A percentile compares a stretch with the other conserved stretches of the same genome.
phyloP scores from a whole-genome alignment of 1,140 invertebrate species.

The Plectrocnemia conspersa region DNA sequence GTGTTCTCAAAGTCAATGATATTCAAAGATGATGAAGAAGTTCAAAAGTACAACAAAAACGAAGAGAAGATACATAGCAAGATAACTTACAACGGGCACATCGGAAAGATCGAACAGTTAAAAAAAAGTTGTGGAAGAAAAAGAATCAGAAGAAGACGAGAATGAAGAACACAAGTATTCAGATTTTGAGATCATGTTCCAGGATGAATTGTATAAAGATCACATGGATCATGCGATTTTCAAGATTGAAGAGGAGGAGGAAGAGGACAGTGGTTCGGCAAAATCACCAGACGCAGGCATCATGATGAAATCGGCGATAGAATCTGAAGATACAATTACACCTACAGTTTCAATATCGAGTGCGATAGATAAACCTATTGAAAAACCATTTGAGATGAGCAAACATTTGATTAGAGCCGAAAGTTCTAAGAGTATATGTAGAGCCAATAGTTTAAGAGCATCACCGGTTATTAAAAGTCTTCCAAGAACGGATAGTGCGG shows the following conservation, averaged over 20 bases:
- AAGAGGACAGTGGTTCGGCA: slow-evolving; percentile 32
- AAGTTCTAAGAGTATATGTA: slow-evolving; percentile 45
- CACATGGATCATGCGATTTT: slow-evolving; percentile 46
- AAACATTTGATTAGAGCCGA: slow-evolving; percentile 39
- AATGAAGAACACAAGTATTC: slow-evolving; percentile 41
- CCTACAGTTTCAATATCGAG: slow-evolving; percentile 2
- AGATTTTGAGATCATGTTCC: slow-evolving; percentile 54
- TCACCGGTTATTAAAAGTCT: slow-evolving; percentile 3
- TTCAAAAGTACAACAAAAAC: slow-evolving; percentile 36
- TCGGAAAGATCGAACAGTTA: slow-evolving; percentile 30
- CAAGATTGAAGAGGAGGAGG: slow-evolving; percentile 51
- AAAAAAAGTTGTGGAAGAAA: slow-evolving; percentile 40
- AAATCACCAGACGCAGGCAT: slow-evolving; percentile 20
- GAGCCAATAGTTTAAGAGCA: slow-evolving; percentile 28
- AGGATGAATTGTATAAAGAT: slow-evolving; percentile 45
- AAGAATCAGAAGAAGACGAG: slow-evolving; percentile 46
- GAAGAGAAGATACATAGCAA: slow-evolving; percentile 11
- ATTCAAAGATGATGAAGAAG: slow-evolving; percentile 48
- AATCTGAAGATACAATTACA: not conserved
- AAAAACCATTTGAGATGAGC: slow-evolving; percentile 9
- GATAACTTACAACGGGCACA: slow-evolving; percentile 15
- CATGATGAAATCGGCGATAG: slow-evolving; percentile 12
- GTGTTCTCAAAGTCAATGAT: slow-evolving; percentile 51
- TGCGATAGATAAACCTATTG: not conserved
- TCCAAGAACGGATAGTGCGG: slow-evolving; percentile 31